These are phyloP conservation scores for Pseudonaja textilis DNA, from an alignment of 2,113 vertebrate species.

Conservation along the genomic window DNA sequence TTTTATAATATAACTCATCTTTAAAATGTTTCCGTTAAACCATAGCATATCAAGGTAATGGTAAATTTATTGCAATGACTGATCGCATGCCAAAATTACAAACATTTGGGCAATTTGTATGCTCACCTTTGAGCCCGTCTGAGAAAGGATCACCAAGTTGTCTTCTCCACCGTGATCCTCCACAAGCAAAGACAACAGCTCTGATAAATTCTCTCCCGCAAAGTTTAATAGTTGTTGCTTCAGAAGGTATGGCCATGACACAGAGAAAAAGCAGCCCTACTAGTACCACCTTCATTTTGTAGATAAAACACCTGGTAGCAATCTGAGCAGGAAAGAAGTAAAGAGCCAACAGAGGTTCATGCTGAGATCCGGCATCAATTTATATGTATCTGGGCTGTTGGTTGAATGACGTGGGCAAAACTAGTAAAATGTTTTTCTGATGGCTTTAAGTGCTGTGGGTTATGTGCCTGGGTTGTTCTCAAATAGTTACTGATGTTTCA, in stretches of 20 bases:
- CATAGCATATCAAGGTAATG: not conserved
- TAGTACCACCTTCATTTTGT: conserved; percentile 47
- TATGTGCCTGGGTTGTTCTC: conserved; percentile 24
- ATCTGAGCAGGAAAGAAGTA: not conserved
- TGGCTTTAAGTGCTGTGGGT: conserved; percentile 20
- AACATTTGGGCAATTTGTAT: not conserved
- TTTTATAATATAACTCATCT: not conserved
- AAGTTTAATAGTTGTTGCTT: conserved; percentile 69
- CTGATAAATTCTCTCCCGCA: conserved; percentile 80
- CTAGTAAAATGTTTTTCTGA: conserved; percentile 51
- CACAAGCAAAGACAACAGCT: conserved; percentile 83
- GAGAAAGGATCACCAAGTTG: conserved; percentile 13
- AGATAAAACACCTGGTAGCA: rapidly evolving
- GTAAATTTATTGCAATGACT: not conserved
- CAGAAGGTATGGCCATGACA: conserved; percentile 34
- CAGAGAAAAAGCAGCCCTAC: conserved; percentile 36
- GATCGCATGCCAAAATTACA: not conserved
- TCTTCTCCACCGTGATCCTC: conserved; percentile 83
- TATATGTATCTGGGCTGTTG: conserved; percentile 56
- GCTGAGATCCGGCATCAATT: conserved; percentile 24
- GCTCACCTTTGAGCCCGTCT: conserved; percentile 61
- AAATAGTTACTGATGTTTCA: conserved; percentile 16
- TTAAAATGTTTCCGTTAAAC: not conserved
- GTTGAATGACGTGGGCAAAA: not conserved
- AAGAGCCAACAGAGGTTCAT: not conserved